Evolutionary conservation across 2,113 vertebrate species (phyloP).

Genomic region (Pandion haliaetus): DNA sequence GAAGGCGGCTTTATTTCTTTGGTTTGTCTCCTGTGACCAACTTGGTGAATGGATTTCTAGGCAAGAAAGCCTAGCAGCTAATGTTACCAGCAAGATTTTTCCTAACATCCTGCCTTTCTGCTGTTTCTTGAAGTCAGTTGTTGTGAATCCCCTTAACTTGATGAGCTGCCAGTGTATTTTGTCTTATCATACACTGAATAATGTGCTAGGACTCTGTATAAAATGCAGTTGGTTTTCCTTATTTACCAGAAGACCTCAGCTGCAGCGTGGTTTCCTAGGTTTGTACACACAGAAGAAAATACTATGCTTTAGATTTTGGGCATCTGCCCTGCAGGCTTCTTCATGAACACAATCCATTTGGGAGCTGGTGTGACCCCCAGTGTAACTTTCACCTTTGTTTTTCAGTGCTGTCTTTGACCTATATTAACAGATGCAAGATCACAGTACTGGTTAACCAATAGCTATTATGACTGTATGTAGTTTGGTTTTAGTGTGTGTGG

Average conservation of each 20-base stretch:
- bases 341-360: rapidly evolving
- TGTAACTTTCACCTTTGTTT: not conserved
- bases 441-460: not conserved
- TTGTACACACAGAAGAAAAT: not conserved
- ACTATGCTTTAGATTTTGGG: not conserved
- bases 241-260: not conserved
- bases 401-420: not conserved
- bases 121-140: not conserved
- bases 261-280: not conserved
- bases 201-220: rapidly evolving
- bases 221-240: not conserved
- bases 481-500: not conserved
- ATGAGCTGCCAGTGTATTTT: not conserved
- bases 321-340: not conserved
- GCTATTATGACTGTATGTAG: not conserved
- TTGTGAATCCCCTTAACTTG: not conserved
- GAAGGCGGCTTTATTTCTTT: not conserved
- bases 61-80: not conserved
- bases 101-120: not conserved
- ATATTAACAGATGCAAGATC: not conserved
- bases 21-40: not conserved
- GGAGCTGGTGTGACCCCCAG: not conserved
- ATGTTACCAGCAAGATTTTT: not conserved
- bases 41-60: not conserved
- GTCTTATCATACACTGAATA: not conserved